These are phyloP conservation scores for Hypsibius dujardini DNA, from an alignment of 1,140 invertebrate species.

Conservation along the genomic window DNA sequence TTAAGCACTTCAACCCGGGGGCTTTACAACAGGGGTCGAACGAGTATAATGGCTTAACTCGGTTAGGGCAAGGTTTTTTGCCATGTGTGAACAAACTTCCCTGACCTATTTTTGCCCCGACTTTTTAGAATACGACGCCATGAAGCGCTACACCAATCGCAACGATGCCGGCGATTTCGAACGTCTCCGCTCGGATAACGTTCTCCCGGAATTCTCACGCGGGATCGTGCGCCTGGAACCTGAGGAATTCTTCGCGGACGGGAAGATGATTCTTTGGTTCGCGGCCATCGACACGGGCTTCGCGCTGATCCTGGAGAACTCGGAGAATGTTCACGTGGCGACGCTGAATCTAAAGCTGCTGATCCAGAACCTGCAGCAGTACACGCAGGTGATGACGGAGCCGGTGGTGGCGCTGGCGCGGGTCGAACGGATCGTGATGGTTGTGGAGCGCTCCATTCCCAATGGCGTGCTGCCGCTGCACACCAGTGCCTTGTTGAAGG, in stretches of 20 bases:
- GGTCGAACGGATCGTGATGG: background rate
- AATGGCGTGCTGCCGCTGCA: constrained; percentile 1
- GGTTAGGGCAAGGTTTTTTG: too few relatives aligned
- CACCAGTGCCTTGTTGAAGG: background rate
- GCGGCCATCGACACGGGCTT: background rate
- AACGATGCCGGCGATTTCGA: constrained; percentile 9
- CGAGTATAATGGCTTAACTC: too few relatives aligned
- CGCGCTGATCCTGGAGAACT: background rate
- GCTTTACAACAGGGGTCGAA: too few relatives aligned
- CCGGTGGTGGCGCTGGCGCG: background rate
- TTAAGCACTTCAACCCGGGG: too few relatives aligned
- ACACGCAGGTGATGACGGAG: background rate
- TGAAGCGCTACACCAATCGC: constrained; percentile 1
- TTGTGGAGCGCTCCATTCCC: background rate
- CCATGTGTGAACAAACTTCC: too few relatives aligned
- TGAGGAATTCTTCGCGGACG: background rate
- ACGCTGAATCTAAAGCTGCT: background rate
- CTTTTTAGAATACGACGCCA: constrained; percentile 2
- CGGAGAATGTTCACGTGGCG: background rate
- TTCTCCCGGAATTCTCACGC: background rate
- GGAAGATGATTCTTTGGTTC: background rate
- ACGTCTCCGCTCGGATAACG: background rate
- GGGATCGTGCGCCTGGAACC: background rate
- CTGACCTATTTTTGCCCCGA: too few relatives aligned
- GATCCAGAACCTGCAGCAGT: constrained; percentile 5